Percentiles rank a stretch among this genome's conserved stretches.
Evolutionary conservation across 2,113 vertebrate species (phyloP).

Genomic region (Laticauda colubrina): DNA sequence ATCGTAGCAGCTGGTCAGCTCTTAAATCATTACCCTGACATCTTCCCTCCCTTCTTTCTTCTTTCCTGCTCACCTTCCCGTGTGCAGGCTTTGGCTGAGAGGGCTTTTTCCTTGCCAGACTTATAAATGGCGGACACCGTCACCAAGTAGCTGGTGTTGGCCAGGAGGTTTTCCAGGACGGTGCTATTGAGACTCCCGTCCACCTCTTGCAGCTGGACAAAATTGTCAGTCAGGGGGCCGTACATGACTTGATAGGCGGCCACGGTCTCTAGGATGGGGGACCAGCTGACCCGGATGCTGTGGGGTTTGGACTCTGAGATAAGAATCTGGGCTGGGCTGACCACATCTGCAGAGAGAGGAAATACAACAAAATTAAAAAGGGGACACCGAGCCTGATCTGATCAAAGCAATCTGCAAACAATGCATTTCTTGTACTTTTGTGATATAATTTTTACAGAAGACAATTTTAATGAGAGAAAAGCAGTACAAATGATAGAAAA

Average conservation of each 20-base stretch:
- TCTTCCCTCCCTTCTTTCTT: not conserved
- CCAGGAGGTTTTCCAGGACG: conserved; percentile 77
- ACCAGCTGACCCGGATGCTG: conserved; percentile 88
- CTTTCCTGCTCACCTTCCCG: conserved; percentile 71
- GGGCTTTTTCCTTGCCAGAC: conserved; percentile 81
- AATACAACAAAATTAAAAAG: not conserved
- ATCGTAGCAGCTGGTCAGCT: no score
- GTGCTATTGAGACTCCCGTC: conserved; percentile 76
- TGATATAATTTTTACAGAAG: not conserved
- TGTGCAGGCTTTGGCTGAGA: conserved; percentile 90
- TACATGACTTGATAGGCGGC: conserved; percentile 79
- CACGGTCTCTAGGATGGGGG: conserved; percentile 72
- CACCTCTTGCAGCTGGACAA: conserved; percentile 67
- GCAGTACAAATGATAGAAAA: not conserved
- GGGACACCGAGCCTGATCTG: not conserved
- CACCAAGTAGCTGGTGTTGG: conserved; percentile 87
- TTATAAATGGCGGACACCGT: conserved; percentile 80
- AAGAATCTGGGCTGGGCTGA: conserved; percentile 76
- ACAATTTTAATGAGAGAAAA: not conserved
- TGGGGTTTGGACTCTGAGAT: conserved; percentile 76
- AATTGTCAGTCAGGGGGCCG: conserved; percentile 76
- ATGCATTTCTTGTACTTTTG: not conserved
- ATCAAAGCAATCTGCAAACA: not conserved
- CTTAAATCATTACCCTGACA: no score
- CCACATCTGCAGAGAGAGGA: conserved; percentile 53